phyloP scores from a whole-genome alignment of 2,888 invertebrate genomes.

The Clanis bilineata region DNA sequence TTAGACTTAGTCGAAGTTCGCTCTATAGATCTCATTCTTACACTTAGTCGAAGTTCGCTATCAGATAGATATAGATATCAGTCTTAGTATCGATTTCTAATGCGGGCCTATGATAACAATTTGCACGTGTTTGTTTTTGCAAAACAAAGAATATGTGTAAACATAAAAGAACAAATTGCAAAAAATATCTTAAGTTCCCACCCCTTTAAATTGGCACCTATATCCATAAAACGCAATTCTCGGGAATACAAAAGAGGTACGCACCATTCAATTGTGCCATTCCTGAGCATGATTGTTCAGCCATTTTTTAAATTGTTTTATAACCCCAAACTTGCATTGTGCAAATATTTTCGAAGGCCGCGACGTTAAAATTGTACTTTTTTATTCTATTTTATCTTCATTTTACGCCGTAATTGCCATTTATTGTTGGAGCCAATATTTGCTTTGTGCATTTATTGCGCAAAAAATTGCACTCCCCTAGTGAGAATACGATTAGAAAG shows the following conservation, averaged over 20 bases:
- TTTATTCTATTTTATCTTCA: constrained; percentile 13
- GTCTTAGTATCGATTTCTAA: too few relatives aligned
- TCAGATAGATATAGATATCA: too few relatives aligned
- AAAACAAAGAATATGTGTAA: not conserved
- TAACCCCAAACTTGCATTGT: constrained; percentile 39
- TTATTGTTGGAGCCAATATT: constrained; percentile 31
- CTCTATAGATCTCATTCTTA: too few relatives aligned
- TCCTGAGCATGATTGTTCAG: constrained; percentile 5
- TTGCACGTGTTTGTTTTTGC: not conserved
- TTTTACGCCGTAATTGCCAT: constrained; percentile 24
- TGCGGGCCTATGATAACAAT: too few relatives aligned
- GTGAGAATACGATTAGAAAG: constrained; percentile 59
- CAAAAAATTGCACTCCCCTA: constrained; percentile 50
- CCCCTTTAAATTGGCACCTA: constrained; percentile 10
- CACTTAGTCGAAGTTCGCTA: too few relatives aligned
- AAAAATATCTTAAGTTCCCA: not conserved
- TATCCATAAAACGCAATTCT: constrained; percentile 7
- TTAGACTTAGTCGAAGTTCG: too few relatives aligned
- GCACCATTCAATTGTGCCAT: not conserved
- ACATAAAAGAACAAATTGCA: constrained; percentile 1
- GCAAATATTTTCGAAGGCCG: constrained; percentile 38
- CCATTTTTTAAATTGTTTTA: constrained; percentile 40
- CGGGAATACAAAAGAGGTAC: not conserved
- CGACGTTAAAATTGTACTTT: constrained; percentile 29
- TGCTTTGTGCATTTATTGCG: constrained; percentile 38